phyloP scores from a whole-genome alignment of 1,140 invertebrate species.

The Papilio machaon region DNA sequence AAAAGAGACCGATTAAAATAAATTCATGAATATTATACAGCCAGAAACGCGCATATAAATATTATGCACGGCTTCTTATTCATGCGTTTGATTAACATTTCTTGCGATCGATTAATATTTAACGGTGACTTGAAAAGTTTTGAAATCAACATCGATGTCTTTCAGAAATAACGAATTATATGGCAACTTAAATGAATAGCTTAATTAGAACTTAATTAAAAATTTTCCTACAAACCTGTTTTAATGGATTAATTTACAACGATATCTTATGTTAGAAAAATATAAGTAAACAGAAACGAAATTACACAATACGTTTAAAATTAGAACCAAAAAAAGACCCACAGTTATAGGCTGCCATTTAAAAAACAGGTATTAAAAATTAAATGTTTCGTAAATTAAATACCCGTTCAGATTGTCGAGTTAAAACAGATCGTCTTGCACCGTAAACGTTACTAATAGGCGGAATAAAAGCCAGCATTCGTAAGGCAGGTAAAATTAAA shows the following conservation, averaged over 20 bases:
- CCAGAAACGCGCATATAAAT: conserved; percentile 59
- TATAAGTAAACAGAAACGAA: background rate
- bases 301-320: background rate
- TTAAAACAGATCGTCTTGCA: conserved; percentile 35
- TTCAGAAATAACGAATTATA: conserved; percentile 36
- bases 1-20: conserved; percentile 58
- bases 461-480: conserved; percentile 42
- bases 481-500: conserved; percentile 56
- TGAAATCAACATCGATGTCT: conserved; percentile 38
- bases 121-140: conserved; percentile 57
- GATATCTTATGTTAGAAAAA: background rate
- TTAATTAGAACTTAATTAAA: conserved; percentile 13
- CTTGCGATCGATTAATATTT: conserved; percentile 61
- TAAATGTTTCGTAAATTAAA: conserved; percentile 16
- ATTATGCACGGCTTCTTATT: conserved; percentile 58
- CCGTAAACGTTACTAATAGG: conserved; percentile 53
- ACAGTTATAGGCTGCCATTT: background rate
- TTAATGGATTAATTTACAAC: background rate
- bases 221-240: background rate
- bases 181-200: background rate
- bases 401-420: conserved; percentile 18
- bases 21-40: conserved; percentile 53
- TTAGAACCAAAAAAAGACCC: background rate
- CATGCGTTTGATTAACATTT: conserved; percentile 60
- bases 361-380: background rate